Conservation (phyloP, 64 coral and sea anemone genomes). For the Pocillopora verrucosa region DNA sequence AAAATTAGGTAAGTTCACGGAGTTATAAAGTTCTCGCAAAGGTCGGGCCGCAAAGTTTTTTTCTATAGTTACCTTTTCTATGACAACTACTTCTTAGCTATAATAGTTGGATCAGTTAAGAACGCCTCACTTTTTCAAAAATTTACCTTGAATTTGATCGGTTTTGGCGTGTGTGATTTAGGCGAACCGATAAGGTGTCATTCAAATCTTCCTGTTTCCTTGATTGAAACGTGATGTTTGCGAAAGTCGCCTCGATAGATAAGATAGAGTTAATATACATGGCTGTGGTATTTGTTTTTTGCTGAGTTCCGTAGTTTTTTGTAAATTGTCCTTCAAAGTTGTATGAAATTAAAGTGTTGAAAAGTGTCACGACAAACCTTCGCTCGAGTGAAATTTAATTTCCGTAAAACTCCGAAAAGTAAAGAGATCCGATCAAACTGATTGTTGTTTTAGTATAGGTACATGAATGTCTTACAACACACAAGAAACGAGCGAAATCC, state of each 20-base stretch:
- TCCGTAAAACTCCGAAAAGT: too few relatives aligned
- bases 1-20: conserved; percentile 29
- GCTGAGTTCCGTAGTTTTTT: conserved; percentile 7
- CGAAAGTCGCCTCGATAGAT: conserved; percentile 6
- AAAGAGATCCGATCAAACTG: too few relatives aligned
- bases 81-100: conserved; percentile 24
- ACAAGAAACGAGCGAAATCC: too few relatives aligned
- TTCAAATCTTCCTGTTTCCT: conserved; percentile 21
- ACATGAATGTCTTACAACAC: too few relatives aligned
- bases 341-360: too few relatives aligned
- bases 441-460: too few relatives aligned
- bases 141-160: conserved; percentile 32
- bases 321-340: too few relatives aligned
- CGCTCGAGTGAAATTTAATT: too few relatives aligned
- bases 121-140: conserved; percentile 48
- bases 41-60: not conserved
- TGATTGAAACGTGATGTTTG: conserved; percentile 11
- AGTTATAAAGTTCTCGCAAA: not conserved
- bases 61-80: conserved; percentile 37
- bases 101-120: conserved; percentile 30
- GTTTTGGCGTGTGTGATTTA: conserved; percentile 32
- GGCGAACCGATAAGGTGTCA: conserved; percentile 22
- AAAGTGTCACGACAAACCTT: too few relatives aligned
- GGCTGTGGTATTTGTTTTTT: conserved; percentile 26
- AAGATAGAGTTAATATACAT: conserved; percentile 37